Percentiles rank a stretch among this genome's conserved stretches.
phyloP scores from a whole-genome alignment of 2,113 vertebrate genomes.

The Lipotes vexillifer region DNA sequence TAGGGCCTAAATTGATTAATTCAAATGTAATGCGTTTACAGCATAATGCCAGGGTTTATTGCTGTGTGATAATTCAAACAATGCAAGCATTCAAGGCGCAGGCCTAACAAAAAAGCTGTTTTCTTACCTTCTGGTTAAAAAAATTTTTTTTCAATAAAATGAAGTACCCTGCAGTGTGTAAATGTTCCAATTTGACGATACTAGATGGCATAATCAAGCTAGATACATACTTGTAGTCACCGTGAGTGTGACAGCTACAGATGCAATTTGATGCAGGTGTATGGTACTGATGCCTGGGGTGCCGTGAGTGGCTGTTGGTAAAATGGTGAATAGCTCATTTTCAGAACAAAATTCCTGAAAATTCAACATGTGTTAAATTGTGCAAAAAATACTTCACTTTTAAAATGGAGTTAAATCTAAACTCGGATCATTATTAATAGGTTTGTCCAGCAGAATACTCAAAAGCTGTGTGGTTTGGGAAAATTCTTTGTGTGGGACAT shows the following conservation, averaged over 20 bases:
- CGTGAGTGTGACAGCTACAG: accelerated
- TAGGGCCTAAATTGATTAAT: not conserved
- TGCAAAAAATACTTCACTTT: not conserved
- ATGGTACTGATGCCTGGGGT: no score
- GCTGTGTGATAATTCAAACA: not conserved
- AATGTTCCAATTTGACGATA: accelerated
- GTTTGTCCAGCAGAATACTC: not conserved
- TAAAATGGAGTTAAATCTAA: not conserved
- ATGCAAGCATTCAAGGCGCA: not conserved
- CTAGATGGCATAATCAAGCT: not conserved
- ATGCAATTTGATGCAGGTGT: no score
- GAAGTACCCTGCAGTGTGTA: not conserved
- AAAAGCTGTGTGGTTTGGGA: not conserved
- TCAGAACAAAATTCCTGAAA: not conserved
- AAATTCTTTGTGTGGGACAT: not conserved
- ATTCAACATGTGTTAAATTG: not conserved
- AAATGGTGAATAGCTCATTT: not conserved
- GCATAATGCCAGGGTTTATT: not conserved
- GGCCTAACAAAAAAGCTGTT: not conserved
- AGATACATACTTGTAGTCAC: not conserved
- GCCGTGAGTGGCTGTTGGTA: not conserved
- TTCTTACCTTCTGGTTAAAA: not conserved
- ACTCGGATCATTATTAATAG: not conserved
- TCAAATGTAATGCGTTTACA: not conserved
- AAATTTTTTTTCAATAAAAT: not conserved